Conservation (phyloP, 1,140 invertebrate genomes). For the Choristoneura fumiferana region DNA sequence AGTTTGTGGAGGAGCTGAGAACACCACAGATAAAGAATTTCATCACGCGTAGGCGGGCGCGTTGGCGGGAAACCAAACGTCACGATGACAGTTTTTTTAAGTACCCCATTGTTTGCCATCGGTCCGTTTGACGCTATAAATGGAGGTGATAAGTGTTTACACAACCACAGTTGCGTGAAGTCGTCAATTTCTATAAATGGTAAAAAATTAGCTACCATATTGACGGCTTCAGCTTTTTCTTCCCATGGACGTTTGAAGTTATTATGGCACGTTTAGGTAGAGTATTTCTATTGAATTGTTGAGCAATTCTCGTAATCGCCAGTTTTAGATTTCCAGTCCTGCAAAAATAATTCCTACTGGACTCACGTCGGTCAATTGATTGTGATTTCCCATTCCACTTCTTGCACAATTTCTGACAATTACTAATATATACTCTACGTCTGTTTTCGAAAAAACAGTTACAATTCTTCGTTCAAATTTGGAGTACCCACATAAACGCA, state of each 20-base stretch:
- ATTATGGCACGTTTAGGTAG: too few relatives aligned
- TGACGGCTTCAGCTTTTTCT: background rate
- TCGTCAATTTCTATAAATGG: conserved; percentile 17
- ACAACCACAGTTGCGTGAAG: conserved; percentile 15
- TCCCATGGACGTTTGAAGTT: background rate
- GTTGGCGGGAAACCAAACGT: conserved; percentile 46
- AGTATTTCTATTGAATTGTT: too few relatives aligned
- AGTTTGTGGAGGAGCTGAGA: background rate
- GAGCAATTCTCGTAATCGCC: too few relatives aligned
- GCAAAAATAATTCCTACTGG: too few relatives aligned
- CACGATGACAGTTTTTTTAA: conserved; percentile 41
- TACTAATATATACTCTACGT: too few relatives aligned
- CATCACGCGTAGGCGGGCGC: conserved; percentile 21
- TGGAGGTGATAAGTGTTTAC: conserved; percentile 34
- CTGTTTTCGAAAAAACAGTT: too few relatives aligned
- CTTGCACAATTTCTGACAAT: too few relatives aligned
- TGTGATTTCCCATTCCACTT: too few relatives aligned
- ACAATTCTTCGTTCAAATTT: too few relatives aligned
- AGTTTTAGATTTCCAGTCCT: too few relatives aligned
- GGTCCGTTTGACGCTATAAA: conserved; percentile 34
- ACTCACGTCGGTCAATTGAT: too few relatives aligned
- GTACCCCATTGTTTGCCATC: conserved; percentile 29
- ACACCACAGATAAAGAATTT: conserved; percentile 14
- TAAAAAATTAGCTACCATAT: conserved; percentile 17
- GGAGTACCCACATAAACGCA: too few relatives aligned